Base-by-base conservation (phyloP, 2,113 vertebrate genomes). In the Taurulus bubalis region DNA sequence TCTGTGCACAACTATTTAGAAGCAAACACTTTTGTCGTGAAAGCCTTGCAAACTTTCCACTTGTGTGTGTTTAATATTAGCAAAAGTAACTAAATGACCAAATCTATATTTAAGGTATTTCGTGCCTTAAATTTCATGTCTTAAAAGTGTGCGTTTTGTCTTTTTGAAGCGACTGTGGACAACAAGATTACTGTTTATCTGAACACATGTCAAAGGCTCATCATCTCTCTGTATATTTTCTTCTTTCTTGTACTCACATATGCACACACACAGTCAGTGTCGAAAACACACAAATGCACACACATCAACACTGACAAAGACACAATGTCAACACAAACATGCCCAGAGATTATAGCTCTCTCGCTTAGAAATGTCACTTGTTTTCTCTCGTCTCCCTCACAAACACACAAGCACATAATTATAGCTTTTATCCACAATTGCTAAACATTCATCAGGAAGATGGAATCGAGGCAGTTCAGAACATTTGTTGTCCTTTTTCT, bases 131-230 rank as follows among this genome's bases (percentile, higher is more conserved):
- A 6, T 11, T 60, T 81, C 72, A 47, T 71, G 24, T 66, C 55
- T 47, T 60, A n/a, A 65, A 80, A 78, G 22, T 34, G 66, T 70
- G 15, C n/a, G 20, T 28, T 24, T 80, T 62, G 67, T 81, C 67
- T 24, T 28, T 83, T 51, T 70, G 71, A 63, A 55, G 11, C 24
- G 49, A 30, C 24, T 71, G 70, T 49, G 58, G 71, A 88, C 63
- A 75, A 68, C 71, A 80, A 76, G 84, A 88, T 92, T 89, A 85
- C 67, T 80, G 82, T 89, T 82, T 83, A 84, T 85, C 72, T 20
- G 28, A 78, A 77, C 53, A 81, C 82, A 87, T 81, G 80, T 85
- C 85, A 79, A 59, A 71, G 59, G 47, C 58, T 79, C 45, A 40
- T 65, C 22, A 64, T 36, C 30, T 72, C 53, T 70, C 59, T 26